phyloP scores from a whole-genome alignment of 2,888 invertebrate genomes.

The Nymphalis urticae region DNA sequence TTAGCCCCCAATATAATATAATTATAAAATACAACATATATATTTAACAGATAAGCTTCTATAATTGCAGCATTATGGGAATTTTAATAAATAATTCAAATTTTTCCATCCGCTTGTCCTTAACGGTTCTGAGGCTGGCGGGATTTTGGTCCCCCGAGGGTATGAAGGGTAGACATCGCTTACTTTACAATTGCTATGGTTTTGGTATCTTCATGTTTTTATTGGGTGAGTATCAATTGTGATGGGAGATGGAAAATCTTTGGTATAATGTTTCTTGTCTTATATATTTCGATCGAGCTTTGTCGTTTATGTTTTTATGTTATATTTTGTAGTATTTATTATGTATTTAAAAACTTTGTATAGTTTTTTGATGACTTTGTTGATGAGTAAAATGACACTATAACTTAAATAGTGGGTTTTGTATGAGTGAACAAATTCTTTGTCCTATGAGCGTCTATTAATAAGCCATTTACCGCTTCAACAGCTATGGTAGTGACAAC shows the following conservation, averaged over 20 bases:
- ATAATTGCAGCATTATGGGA: constrained; percentile 45
- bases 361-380: too few relatives aligned
- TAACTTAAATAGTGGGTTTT: too few relatives aligned
- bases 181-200: constrained; percentile 58
- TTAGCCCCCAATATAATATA: too few relatives aligned
- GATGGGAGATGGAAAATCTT: not conserved
- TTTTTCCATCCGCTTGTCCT: constrained; percentile 56
- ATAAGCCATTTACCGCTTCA: too few relatives aligned
- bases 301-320: too few relatives aligned
- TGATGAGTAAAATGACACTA: too few relatives aligned
- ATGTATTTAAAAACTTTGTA: too few relatives aligned
- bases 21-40: not conserved
- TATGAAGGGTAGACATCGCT: constrained; percentile 40
- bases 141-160: constrained; percentile 68
- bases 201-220: constrained; percentile 63
- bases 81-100: constrained; percentile 58
- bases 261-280: not conserved
- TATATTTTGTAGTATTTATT: too few relatives aligned
- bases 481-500: too few relatives aligned
- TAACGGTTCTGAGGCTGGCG: constrained; percentile 57
- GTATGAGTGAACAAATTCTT: too few relatives aligned
- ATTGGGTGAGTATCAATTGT: constrained; percentile 56
- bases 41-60: not conserved
- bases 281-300: too few relatives aligned
- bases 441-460: too few relatives aligned